These are phyloP conservation scores for Machimus rusticus DNA, from an alignment of 2,888 invertebrate genomes.

Conservation along the genomic window DNA sequence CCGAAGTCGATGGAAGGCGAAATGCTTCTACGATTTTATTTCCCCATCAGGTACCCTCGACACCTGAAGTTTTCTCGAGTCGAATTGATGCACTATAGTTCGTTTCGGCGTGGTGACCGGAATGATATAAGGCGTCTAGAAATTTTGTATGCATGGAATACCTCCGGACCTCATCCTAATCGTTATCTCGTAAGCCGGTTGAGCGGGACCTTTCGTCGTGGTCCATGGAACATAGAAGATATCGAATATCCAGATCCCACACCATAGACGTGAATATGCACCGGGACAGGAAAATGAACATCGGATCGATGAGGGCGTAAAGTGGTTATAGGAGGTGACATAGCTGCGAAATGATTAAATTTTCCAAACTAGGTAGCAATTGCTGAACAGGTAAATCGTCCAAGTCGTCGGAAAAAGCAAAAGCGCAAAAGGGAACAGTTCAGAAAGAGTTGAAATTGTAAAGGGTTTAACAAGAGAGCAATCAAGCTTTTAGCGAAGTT, in stretches of 20 bases:
- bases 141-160: slow-evolving; percentile 35
- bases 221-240: neutral
- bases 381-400: neutral
- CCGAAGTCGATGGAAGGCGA: neutral
- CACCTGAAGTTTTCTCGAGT: slow-evolving; percentile 10
- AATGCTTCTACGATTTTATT: slow-evolving; percentile 5
- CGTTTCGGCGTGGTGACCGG: neutral
- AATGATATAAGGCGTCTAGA: neutral
- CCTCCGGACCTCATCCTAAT: neutral
- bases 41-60: neutral
- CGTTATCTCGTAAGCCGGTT: neutral
- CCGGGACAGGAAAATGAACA: neutral
- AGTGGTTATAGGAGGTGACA: slow-evolving; percentile 5
- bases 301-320: slow-evolving; percentile 12
- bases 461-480: slow-evolving; percentile 6
- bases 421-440: neutral
- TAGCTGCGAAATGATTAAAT: slow-evolving; percentile 21
- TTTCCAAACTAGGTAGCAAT: slow-evolving; percentile 7
- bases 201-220: neutral
- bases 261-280: neutral
- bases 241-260: neutral
- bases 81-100: slow-evolving; percentile 13
- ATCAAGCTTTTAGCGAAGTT: neutral
- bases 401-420: neutral
- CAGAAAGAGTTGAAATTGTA: neutral